Base-by-base conservation (phyloP, 2,797 vertebrate species). In the Alectoris magna region DNA sequence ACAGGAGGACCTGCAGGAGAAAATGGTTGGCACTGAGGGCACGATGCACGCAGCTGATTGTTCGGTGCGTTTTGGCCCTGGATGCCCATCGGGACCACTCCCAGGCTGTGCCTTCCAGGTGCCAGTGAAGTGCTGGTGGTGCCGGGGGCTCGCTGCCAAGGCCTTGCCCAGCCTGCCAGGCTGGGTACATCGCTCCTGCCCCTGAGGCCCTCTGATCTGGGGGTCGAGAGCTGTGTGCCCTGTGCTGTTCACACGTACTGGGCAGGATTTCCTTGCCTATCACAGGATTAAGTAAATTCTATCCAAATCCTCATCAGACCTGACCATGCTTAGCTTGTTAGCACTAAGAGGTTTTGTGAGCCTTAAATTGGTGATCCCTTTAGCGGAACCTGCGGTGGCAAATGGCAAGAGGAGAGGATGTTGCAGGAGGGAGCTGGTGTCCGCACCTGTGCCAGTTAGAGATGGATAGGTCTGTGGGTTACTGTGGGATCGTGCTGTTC, bases 221-320 rank as follows among this genome's bases (percentile, higher is more conserved):
- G 43, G 43, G 22, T 43, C 9, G 8, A 64, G 39, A 63, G n/a
- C 7, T 0, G 0, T 24, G 8, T 0, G 0, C 12, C 17, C 38
- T 2, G 0, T 43, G 34, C 41, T 29, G 59, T 23, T 41, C 43
- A 34, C 58, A 26, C 43, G 11, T 3, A 3, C 27, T 34, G 26
- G 22, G 5, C 1, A 1, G 7, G 9, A 11, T 62, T 75, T 70
- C 48, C 60, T 60, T 81, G 17, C 19, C 27, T n/a, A 9, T 53
- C 11, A 4, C 34, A 76, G 4, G 4, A 67, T 55, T 62, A 60
- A 73, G 43, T 38, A 48, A 87, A 62, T 64, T 64, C 39, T 31
- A 74, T 46, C 31, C 39, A 68, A 80, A 79, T 38, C 53, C 31
- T 66, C 36, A 83, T 87, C 53, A 90, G 72, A 70, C 14, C 23